Percentiles rank a stretch among this genome's conserved stretches.
These are phyloP conservation scores for Conistra vaccinii DNA, from an alignment of 2,888 invertebrate genomes.

Conservation along the genomic window DNA sequence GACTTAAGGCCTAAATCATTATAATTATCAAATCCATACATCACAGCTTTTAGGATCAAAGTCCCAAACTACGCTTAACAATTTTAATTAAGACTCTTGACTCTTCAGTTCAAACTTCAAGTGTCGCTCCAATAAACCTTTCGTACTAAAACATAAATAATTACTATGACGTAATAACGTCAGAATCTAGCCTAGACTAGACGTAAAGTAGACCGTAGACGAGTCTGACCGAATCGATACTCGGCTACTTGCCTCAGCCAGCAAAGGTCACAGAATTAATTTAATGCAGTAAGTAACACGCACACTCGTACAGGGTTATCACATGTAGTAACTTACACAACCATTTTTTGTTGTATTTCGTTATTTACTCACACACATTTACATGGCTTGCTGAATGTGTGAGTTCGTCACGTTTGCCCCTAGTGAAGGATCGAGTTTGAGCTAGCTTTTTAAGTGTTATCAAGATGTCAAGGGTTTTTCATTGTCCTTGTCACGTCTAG, in stretches of 20 bases:
- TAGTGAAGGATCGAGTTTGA: constrained; percentile 7
- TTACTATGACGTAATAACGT: constrained; percentile 37
- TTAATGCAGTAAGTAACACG: constrained; percentile 44
- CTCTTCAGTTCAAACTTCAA: constrained; percentile 6
- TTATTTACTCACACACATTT: not conserved
- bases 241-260: constrained; percentile 43
- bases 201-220: constrained; percentile 26
- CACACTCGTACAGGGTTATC: not conserved
- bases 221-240: constrained; percentile 55
- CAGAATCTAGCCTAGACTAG: not conserved
- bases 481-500: not conserved
- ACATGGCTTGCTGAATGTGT: not conserved
- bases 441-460: constrained; percentile 2
- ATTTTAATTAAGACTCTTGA: constrained; percentile 27
- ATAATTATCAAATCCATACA: constrained; percentile 6
- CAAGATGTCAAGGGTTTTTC: constrained; percentile 1
- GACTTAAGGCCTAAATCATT: too few relatives aligned
- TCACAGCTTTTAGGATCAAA: constrained; percentile 11
- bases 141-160: constrained; percentile 17
- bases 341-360: constrained; percentile 21
- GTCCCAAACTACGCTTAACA: not conserved
- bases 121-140: constrained; percentile 12
- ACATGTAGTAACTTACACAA: constrained; percentile 2
- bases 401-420: not conserved
- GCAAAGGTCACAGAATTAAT: constrained; percentile 58